Conservation (phyloP, 2,797 vertebrate genomes). For the Lepilemur ruficaudatus region DNA sequence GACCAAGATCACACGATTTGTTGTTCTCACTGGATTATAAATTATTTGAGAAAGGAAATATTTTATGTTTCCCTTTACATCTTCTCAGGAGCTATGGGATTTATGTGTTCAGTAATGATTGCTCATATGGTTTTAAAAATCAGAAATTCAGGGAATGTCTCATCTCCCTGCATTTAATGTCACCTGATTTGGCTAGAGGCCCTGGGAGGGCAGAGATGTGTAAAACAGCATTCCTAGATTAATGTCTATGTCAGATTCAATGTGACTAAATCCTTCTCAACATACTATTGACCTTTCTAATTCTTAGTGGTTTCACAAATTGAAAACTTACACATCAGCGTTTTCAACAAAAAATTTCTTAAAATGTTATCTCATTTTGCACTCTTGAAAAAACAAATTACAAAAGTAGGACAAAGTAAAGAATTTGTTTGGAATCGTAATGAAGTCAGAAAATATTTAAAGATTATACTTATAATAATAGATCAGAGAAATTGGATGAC, state of each 20-base stretch:
- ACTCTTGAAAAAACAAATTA: not conserved
- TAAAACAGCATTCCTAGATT: not conserved
- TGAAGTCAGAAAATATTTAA: not conserved
- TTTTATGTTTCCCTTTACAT: not conserved
- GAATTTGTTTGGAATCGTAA: conserved; percentile 6
- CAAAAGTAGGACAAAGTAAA: not conserved
- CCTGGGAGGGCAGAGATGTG: not conserved
- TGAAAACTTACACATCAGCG: not conserved
- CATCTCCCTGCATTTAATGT: not conserved
- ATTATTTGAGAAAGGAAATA: not conserved
- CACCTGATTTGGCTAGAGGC: not conserved
- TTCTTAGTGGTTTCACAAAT: not conserved
- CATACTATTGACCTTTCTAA: not conserved
- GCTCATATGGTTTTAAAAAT: conserved; percentile 19
- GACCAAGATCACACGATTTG: not conserved
- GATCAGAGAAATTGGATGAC: not conserved
- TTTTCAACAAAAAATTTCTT: not conserved
- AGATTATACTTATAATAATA: not conserved
- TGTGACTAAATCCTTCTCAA: not conserved
- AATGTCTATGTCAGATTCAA: not conserved
- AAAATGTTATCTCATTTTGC: not conserved
- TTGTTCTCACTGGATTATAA: not conserved
- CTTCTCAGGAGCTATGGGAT: not conserved
- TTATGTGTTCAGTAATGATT: not conserved
- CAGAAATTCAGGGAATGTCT: not conserved